Percentiles rank a stretch among this genome's conserved stretches.
These are phyloP conservation scores for Cheirogaleus medius DNA, from an alignment of 2,113 vertebrate species.

Conservation along the genomic window DNA sequence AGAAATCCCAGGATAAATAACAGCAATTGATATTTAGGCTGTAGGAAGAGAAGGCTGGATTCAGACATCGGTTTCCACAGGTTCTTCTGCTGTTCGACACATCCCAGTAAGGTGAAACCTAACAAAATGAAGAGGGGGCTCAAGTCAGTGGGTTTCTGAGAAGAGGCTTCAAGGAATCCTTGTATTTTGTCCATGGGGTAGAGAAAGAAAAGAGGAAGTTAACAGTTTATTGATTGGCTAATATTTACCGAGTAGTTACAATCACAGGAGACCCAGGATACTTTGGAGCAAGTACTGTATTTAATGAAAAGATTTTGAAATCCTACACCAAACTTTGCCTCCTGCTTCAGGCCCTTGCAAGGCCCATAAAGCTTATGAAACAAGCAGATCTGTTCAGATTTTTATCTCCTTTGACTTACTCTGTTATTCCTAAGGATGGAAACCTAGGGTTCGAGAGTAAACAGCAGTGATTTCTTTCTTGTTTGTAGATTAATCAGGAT, in stretches of 20 bases:
- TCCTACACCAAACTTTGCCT: background rate
- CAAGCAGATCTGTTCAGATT: background rate
- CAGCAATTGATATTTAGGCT: background rate
- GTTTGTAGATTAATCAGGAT: background rate
- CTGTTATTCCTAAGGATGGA: background rate
- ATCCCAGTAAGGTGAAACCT: background rate
- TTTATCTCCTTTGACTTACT: background rate
- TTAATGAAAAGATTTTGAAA: conserved; percentile 54
- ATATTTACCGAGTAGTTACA: conserved; percentile 33
- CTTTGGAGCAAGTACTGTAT: background rate
- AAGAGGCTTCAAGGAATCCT: background rate
- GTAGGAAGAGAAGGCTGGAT: background rate
- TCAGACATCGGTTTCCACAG: background rate
- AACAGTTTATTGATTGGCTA: conserved; percentile 45
- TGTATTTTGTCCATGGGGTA: background rate
- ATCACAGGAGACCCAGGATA: background rate
- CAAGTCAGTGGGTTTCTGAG: background rate
- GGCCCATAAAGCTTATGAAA: background rate
- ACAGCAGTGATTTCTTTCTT: background rate
- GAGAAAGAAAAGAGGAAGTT: background rate
- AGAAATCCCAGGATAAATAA: background rate
- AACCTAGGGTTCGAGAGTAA: background rate
- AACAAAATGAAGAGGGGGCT: background rate
- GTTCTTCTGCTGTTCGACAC: background rate
- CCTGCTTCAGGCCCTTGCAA: background rate